phyloP scores from a whole-genome alignment of 1,140 invertebrate genomes.

The Penaeus japonicus region DNA sequence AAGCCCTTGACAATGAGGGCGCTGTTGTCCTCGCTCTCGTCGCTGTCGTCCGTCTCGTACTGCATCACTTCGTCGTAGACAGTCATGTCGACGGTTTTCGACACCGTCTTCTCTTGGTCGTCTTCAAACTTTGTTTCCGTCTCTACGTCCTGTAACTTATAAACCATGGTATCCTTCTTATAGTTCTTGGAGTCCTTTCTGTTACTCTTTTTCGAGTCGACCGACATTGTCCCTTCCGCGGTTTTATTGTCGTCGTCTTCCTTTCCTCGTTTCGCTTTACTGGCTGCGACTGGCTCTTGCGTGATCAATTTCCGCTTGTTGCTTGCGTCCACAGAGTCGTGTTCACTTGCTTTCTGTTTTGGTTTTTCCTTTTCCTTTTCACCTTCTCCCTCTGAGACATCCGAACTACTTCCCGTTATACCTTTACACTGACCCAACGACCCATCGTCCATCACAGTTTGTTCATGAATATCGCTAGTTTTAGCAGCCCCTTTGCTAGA shows the following conservation, averaged over 20 bases:
- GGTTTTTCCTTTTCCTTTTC: no score
- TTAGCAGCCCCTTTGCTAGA: no score
- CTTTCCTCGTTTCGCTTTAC: no score
- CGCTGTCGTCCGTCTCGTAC: background rate
- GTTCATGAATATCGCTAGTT: no score
- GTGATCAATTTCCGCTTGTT: no score
- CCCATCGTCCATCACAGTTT: no score
- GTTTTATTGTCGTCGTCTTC: background rate
- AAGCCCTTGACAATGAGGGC: background rate
- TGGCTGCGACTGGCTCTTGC: no score
- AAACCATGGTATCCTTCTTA: background rate
- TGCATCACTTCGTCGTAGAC: constrained; percentile 7
- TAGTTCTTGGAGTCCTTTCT: background rate
- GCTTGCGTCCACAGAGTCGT: no score
- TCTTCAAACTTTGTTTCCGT: background rate
- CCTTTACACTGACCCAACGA: no score
- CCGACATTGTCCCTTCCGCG: background rate
- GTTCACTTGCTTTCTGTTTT: no score
- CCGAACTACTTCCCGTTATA: no score
- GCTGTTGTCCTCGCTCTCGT: background rate
- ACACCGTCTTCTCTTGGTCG: background rate
- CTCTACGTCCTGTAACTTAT: background rate
- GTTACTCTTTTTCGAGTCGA: background rate
- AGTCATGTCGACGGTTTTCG: constrained; percentile 16
- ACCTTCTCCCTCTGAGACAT: no score